These are phyloP conservation scores for Tolypeutes matacus DNA, from an alignment of 2,797 vertebrate genomes.

Conservation along the genomic window DNA sequence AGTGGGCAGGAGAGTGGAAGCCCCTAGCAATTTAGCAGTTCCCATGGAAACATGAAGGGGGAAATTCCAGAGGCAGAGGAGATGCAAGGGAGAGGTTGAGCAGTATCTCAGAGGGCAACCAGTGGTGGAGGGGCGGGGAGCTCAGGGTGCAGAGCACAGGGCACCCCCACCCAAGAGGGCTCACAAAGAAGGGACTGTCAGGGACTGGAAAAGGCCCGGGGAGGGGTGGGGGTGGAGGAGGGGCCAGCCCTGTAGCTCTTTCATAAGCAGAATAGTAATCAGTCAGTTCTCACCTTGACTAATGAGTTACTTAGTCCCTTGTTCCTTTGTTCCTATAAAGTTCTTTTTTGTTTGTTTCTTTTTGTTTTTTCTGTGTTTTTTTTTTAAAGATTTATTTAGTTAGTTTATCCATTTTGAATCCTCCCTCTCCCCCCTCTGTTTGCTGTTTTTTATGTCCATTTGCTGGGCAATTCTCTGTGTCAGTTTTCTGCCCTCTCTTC, in stretches of 20 bases:
- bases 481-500: no score
- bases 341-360: no score
- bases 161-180: neutral
- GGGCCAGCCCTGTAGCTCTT: neutral
- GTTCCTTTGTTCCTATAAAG: neutral
- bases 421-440: no score
- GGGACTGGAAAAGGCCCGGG: neutral
- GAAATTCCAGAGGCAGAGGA: neutral
- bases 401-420: no score
- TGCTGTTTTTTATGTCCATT: no score
- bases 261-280: neutral
- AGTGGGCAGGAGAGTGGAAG: neutral
- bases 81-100: neutral
- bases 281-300: neutral
- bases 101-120: neutral
- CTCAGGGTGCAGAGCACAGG: neutral
- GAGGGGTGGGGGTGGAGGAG: neutral
- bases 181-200: neutral
- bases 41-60: neutral
- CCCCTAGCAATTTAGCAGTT: conserved; percentile 21
- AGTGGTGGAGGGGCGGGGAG: neutral
- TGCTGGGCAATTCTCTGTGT: no score
- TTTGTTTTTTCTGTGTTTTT: no score
- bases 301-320: neutral
- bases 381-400: no score